Evolutionary conservation across 2,888 invertebrate species (phyloP).

Genomic region (Gastracanthus pulcherrimus): DNA sequence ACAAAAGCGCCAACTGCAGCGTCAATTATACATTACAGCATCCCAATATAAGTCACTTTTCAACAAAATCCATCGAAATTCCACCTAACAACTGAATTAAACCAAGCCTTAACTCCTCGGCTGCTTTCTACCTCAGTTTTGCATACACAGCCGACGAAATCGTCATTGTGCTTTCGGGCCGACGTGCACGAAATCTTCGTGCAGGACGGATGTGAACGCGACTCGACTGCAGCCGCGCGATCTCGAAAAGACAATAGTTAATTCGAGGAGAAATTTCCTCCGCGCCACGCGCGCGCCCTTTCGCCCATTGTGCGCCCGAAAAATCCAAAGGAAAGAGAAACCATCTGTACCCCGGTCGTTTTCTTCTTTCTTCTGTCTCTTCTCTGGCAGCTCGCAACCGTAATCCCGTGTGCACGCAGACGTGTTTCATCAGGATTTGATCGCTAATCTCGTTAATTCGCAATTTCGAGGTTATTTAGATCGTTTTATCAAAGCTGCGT

Average conservation of each 20-base stretch:
- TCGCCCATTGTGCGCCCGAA: neutral
- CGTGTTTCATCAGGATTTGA: constrained; percentile 4
- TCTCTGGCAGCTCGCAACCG: too few species aligned
- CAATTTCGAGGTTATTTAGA: neutral
- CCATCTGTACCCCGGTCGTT: neutral
- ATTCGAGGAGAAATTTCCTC: constrained; percentile 27
- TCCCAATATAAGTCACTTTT: too few species aligned
- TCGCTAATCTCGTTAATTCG: constrained; percentile 33
- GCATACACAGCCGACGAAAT: neutral
- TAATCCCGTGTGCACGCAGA: too few species aligned
- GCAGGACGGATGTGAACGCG: constrained; percentile 14
- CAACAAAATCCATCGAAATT: too few species aligned
- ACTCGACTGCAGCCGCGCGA: neutral
- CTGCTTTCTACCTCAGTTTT: neutral
- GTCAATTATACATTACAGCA: too few species aligned
- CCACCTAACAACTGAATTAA: neutral
- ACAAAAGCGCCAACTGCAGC: too few species aligned
- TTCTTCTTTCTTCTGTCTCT: too few species aligned
- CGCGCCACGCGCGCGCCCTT: neutral
- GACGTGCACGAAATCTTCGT: neutral
- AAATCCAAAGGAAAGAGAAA: constrained; percentile 15
- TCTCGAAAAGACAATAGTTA: constrained; percentile 31
- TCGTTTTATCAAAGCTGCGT: neutral
- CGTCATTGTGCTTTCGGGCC: neutral
- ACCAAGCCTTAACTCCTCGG: neutral